phyloP scores from a whole-genome alignment of 2,113 vertebrate species.

The Corythornis cristatus region DNA sequence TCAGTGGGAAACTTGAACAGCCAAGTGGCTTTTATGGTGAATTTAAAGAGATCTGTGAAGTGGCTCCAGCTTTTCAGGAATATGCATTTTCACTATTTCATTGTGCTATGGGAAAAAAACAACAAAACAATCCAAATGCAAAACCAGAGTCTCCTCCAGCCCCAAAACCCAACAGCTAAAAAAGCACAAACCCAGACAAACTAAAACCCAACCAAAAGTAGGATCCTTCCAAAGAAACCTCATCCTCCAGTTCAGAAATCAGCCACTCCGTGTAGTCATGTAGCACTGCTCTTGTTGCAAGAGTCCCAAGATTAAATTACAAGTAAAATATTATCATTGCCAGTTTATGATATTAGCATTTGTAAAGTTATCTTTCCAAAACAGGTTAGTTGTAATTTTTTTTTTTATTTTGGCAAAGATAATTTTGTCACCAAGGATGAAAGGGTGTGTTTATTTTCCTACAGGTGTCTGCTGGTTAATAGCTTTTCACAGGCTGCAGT shows the following conservation, averaged over 20 bases:
- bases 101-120: background rate
- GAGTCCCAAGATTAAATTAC: background rate
- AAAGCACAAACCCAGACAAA: no score
- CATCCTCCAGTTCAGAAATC: background rate
- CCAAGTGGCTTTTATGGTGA: background rate
- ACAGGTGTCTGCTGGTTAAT: slow-evolving; percentile 25
- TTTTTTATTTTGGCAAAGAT: slow-evolving; percentile 29
- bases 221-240: background rate
- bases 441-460: slow-evolving; percentile 54
- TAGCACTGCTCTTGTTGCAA: background rate
- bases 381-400: background rate
- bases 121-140: background rate
- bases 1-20: background rate
- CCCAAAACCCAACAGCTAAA: background rate
- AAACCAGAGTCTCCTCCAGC: background rate
- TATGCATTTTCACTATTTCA: background rate
- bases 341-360: slow-evolving; percentile 42
- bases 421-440: background rate
- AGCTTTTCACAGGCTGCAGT: slow-evolving; percentile 9
- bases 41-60: background rate
- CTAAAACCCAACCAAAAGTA: background rate
- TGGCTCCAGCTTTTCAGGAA: background rate
- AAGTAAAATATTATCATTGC: slow-evolving; percentile 52
- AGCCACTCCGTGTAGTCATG: background rate
- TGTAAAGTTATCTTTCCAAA: slow-evolving; percentile 32